phyloP scores from a whole-genome alignment of 1,140 invertebrate species.

The Spodoptera frugiperda region DNA sequence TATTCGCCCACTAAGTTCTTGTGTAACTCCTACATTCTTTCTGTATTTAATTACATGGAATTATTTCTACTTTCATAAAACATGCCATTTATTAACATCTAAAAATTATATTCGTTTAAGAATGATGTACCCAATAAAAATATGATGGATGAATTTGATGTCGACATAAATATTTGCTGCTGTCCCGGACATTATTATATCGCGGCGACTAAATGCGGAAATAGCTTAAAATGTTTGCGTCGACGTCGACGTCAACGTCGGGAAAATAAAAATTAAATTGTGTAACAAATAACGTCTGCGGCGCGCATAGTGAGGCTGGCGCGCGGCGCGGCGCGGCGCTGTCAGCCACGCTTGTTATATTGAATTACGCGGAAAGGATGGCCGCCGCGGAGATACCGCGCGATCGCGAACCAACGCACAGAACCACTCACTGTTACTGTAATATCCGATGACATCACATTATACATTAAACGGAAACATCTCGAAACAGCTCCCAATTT shows the following conservation, averaged over 20 bases:
- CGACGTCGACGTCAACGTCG: conserved; percentile 20
- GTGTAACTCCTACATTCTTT: too few relatives aligned
- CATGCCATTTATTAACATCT: too few relatives aligned
- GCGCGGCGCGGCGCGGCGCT: not conserved
- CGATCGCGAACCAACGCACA: not conserved
- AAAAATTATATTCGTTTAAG: too few relatives aligned
- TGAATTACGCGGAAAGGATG: conserved; percentile 40
- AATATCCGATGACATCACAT: conserved; percentile 5
- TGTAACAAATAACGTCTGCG: conserved; percentile 36
- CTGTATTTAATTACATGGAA: too few relatives aligned
- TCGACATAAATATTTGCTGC: too few relatives aligned
- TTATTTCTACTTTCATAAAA: too few relatives aligned
- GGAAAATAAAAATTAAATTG: conserved; percentile 31
- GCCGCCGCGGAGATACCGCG: conserved; percentile 3
- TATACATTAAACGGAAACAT: conserved; percentile 3
- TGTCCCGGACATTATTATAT: not conserved
- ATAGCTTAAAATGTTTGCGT: conserved; percentile 23
- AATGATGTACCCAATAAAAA: too few relatives aligned
- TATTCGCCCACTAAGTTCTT: too few relatives aligned
- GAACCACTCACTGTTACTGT: not conserved
- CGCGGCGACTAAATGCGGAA: not conserved
- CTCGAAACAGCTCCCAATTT: not conserved
- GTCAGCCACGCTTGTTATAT: conserved; percentile 36
- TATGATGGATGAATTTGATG: too few relatives aligned
- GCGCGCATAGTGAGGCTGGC: conserved; percentile 21